phyloP scores from a whole-genome alignment of 2,113 vertebrate species.

The Tamias sibiricus region DNA sequence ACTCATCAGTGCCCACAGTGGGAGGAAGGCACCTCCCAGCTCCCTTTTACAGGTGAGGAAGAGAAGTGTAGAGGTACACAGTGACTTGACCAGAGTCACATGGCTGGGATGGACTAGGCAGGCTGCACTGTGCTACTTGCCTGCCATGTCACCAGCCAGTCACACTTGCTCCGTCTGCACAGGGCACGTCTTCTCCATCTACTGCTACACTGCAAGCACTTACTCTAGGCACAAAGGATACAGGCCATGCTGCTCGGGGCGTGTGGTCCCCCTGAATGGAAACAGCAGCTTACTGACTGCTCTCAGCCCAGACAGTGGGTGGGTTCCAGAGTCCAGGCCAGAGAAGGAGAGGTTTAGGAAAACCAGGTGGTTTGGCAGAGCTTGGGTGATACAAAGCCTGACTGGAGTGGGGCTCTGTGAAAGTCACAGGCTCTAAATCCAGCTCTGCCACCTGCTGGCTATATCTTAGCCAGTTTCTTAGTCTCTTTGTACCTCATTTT shows the following conservation, averaged over 20 bases:
- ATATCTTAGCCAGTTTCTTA: neutral
- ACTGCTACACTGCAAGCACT: neutral
- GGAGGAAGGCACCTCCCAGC: neutral
- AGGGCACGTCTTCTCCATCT: neutral
- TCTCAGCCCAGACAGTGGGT: neutral
- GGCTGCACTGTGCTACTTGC: neutral
- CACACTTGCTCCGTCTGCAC: neutral
- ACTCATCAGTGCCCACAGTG: neutral
- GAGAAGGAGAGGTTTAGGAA: neutral
- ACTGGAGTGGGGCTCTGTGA: neutral
- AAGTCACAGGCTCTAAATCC: neutral
- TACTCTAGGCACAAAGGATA: neutral
- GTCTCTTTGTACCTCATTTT: neutral
- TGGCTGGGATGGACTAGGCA: neutral
- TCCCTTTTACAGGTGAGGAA: neutral
- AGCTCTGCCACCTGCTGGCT: conserved; percentile 74
- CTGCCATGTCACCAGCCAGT: too few relatives aligned
- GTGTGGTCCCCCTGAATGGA: neutral
- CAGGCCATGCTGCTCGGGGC: neutral
- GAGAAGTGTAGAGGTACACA: neutral
- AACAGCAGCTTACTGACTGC: neutral
- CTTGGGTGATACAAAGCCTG: neutral
- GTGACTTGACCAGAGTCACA: neutral
- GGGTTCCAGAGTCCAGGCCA: neutral
- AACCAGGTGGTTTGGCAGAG: neutral